These are phyloP conservation scores for Delphinapterus leucas DNA, from an alignment of 2,113 vertebrate species.

Conservation along the genomic window DNA sequence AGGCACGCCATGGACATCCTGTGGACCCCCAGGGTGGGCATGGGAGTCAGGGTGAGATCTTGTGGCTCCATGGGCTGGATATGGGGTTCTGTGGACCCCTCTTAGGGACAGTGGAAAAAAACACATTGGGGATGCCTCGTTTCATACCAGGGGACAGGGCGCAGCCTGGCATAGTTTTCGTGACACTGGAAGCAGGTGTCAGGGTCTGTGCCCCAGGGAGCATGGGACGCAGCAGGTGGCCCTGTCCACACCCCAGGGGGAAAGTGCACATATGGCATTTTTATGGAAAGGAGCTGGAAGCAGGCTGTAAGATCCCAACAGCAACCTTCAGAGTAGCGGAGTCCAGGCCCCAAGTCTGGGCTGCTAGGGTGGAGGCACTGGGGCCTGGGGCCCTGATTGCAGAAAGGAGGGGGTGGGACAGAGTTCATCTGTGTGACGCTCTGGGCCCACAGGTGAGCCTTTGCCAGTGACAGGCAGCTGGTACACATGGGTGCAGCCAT, in stretches of 20 bases:
- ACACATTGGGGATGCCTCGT: too few species aligned
- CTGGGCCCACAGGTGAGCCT: background rate
- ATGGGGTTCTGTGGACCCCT: background rate
- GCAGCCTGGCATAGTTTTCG: background rate
- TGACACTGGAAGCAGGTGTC: background rate
- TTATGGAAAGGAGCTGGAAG: background rate
- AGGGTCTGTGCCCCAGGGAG: background rate
- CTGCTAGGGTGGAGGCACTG: background rate
- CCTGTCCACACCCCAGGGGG: background rate
- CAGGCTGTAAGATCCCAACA: background rate
- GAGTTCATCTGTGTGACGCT: background rate
- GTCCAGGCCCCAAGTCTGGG: background rate
- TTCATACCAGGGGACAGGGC: background rate
- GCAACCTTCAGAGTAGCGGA: background rate
- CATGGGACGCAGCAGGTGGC: background rate
- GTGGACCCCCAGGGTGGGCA: background rate
- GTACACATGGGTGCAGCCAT: background rate
- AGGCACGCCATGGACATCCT: background rate
- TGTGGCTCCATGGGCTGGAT: background rate
- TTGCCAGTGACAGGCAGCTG: background rate
- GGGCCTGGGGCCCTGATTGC: background rate
- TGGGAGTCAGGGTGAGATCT: background rate
- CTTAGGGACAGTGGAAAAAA: background rate
- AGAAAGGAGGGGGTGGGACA: background rate
- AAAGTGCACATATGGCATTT: background rate